These are phyloP conservation scores for Leptopterna dolabrata DNA, from an alignment of 2,888 invertebrate genomes.

Conservation along the genomic window DNA sequence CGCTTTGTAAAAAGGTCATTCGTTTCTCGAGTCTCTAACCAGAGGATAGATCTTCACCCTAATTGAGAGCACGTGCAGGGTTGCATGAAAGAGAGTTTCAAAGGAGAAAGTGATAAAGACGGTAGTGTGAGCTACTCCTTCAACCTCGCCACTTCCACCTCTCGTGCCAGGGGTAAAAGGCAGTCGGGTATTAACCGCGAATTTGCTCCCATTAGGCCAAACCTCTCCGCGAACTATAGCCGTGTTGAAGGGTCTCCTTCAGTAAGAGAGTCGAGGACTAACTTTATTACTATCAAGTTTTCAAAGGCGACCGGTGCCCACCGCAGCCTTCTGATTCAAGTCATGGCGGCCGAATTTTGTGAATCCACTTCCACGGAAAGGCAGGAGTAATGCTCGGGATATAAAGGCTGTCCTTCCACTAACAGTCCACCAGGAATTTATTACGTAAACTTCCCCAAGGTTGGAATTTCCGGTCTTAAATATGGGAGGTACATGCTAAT, in stretches of 20 bases:
- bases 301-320: background rate
- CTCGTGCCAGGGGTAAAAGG: background rate
- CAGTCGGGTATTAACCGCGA: background rate
- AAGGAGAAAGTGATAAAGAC: background rate
- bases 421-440: no score
- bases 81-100: background rate
- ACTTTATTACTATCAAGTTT: slow-evolving; percentile 9
- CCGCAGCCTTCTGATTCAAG: background rate
- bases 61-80: background rate
- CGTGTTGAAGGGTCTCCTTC: background rate
- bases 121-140: background rate
- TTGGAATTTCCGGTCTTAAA: no score
- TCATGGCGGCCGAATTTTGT: background rate
- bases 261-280: background rate
- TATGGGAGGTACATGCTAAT: no score
- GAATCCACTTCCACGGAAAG: background rate
- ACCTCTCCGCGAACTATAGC: background rate
- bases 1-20: no score
- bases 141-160: no score
- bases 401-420: no score
- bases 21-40: no score
- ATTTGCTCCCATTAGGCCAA: background rate
- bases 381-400: background rate
- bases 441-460: no score
- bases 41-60: no score